phyloP scores from a whole-genome alignment of 1,140 invertebrate species.

The Cephus cinctus region DNA sequence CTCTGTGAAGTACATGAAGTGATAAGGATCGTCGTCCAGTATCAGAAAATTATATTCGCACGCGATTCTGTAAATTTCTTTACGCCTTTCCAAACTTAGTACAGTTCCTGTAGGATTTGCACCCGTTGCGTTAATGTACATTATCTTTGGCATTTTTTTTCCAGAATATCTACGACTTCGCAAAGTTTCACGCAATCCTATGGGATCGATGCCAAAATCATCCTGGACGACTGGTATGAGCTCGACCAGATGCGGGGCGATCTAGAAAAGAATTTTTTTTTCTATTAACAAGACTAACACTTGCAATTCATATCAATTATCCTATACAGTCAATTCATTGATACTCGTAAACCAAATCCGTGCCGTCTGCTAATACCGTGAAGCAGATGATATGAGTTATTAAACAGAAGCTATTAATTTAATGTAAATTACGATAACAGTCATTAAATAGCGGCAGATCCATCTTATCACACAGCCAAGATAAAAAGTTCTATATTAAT shows the following conservation, averaged over 20 bases:
- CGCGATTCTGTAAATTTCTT: constrained; percentile 72
- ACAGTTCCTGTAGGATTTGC: constrained; percentile 71
- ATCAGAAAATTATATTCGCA: constrained; percentile 76
- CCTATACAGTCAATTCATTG: no score
- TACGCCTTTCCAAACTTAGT: constrained; percentile 64
- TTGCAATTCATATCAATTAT: no score
- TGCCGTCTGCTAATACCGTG: no score
- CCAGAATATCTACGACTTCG: constrained; percentile 50
- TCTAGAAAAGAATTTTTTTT: constrained; percentile 47
- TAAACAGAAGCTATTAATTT: no score
- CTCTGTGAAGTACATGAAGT: constrained; percentile 69
- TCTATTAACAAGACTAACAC: no score
- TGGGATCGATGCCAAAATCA: constrained; percentile 55
- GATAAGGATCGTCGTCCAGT: constrained; percentile 81
- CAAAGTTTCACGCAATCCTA: constrained; percentile 48
- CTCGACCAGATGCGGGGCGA: constrained; percentile 55
- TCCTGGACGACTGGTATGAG: constrained; percentile 58
- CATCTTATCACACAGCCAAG: no score
- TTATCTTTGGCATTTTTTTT: constrained; percentile 61
- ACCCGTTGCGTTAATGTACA: constrained; percentile 64
- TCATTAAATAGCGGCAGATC: no score
- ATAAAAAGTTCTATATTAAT: no score
- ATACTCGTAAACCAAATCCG: no score
- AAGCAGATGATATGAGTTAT: no score
- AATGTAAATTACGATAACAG: no score